phyloP scores from a whole-genome alignment of 2,113 vertebrate genomes.

The Balaenoptera acutorostrata region DNA sequence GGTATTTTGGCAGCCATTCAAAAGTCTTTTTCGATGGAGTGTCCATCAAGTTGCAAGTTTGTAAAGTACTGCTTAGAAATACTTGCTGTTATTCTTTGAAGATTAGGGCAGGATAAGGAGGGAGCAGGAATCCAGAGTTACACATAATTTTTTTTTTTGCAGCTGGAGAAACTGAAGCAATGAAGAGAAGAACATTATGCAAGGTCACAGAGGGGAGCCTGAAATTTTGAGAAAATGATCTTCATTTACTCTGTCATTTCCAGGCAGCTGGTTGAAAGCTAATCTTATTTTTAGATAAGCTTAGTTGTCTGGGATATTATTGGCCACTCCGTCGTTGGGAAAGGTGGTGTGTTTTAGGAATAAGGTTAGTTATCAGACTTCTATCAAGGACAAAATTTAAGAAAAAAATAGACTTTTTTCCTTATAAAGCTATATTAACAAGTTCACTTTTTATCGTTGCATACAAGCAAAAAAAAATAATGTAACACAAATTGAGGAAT shows the following conservation, averaged over 20 bases:
- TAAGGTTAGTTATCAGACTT: not conserved
- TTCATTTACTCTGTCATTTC: constrained; percentile 20
- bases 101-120: not conserved
- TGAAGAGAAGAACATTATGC: not conserved
- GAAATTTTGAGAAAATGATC: constrained; percentile 18
- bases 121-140: not conserved
- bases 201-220: not conserved
- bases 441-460: not conserved
- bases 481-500: not conserved
- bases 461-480: not conserved
- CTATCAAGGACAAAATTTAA: not conserved
- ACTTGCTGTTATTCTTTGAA: not conserved
- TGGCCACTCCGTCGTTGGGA: not conserved
- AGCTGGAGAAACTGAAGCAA: constrained; percentile 52
- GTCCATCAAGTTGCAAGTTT: not conserved
- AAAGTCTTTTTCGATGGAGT: not conserved
- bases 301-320: not conserved
- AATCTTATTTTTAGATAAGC: constrained; percentile 22
- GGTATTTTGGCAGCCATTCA: not conserved
- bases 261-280: not conserved
- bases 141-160: not conserved
- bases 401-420: not conserved
- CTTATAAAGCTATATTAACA: not conserved
- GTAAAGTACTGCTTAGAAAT: not conserved
- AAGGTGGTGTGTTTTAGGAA: not conserved